A percentile compares a stretch with the other conserved stretches of the same genome.
phyloP scores from a whole-genome alignment of 2,797 vertebrate species.

The Parambassis ranga region DNA sequence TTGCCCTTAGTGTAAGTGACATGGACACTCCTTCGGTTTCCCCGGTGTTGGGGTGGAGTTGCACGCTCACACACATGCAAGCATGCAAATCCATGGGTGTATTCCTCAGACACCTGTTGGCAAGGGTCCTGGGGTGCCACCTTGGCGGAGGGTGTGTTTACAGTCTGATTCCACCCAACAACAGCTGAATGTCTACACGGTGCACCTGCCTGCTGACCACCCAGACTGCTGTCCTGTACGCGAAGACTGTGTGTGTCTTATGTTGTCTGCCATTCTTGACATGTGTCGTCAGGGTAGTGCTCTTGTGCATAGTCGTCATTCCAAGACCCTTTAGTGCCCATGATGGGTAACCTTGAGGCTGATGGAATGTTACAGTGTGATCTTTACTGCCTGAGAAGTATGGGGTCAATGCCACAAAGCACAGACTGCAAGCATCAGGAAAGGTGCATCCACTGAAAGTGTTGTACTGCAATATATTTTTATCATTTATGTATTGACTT shows the following conservation, averaged over 20 bases:
- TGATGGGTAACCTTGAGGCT: slow-evolving; percentile 22
- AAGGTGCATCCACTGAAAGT: neutral
- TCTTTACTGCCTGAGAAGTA: slow-evolving; percentile 1
- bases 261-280: neutral
- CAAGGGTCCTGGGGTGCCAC: slow-evolving; percentile 51
- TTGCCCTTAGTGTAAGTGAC: slow-evolving; percentile 54
- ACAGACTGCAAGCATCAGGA: no score
- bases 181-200: slow-evolving; percentile 67
- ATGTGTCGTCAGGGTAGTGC: neutral
- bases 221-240: slow-evolving; percentile 38
- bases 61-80: slow-evolving; percentile 1
- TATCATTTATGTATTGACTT: no score
- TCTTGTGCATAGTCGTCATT: slow-evolving; percentile 28
- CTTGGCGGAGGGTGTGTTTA: slow-evolving; percentile 72
- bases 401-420: slow-evolving; percentile 32
- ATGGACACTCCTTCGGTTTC: slow-evolving; percentile 39
- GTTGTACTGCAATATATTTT: no score
- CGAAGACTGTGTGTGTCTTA: slow-evolving; percentile 2
- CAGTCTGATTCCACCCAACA: slow-evolving; percentile 39
- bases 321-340: slow-evolving; percentile 1
- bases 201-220: slow-evolving; percentile 52
- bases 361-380: slow-evolving; percentile 23
- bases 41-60: slow-evolving; percentile 36
- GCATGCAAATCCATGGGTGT: slow-evolving; percentile 51
- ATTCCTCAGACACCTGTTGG: slow-evolving; percentile 67